Conservation (phyloP, 2,888 invertebrate species). For the Drosophila merina region DNA sequence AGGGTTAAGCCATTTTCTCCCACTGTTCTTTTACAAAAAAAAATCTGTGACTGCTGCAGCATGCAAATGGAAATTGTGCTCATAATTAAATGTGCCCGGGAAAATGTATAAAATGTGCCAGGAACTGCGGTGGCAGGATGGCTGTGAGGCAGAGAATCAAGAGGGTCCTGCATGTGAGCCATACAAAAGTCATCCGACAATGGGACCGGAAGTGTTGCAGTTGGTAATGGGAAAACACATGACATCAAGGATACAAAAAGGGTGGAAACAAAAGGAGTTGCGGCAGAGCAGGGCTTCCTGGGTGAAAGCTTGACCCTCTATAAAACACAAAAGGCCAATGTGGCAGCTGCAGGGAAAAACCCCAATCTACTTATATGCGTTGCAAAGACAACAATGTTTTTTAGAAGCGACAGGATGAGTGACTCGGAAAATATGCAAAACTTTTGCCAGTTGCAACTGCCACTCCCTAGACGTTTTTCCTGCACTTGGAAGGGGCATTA, state of each 20-base stretch:
- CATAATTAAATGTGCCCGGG: conserved; percentile 64
- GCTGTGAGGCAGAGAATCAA: not conserved
- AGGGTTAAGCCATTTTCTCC: not conserved
- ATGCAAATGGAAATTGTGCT: conserved; percentile 55
- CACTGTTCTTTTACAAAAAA: not conserved
- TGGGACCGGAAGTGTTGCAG: conserved; percentile 51
- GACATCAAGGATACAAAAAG: conserved; percentile 47
- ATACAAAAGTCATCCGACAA: conserved; percentile 46
- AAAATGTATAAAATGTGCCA: conserved; percentile 42
- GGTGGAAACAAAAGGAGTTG: conserved; percentile 11
- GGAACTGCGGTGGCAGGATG: conserved; percentile 28
- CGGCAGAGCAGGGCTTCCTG: not conserved
- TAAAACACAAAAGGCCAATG: conserved; percentile 23
- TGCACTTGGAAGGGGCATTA: not conserved
- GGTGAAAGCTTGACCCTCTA: conserved; percentile 52
- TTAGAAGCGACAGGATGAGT: conserved; percentile 22
- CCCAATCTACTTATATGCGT: conserved; percentile 54
- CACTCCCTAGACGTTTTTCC: not conserved
- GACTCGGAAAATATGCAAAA: conserved; percentile 65
- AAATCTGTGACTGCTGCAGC: conserved; percentile 30
- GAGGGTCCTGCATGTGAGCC: conserved; percentile 35
- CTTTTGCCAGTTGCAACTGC: conserved; percentile 38
- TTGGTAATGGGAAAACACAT: conserved; percentile 56
- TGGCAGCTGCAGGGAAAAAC: conserved; percentile 39
- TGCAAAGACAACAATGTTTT: conserved; percentile 50